Conservation (phyloP, 2,888 invertebrate species). For the Phasia obesa region DNA sequence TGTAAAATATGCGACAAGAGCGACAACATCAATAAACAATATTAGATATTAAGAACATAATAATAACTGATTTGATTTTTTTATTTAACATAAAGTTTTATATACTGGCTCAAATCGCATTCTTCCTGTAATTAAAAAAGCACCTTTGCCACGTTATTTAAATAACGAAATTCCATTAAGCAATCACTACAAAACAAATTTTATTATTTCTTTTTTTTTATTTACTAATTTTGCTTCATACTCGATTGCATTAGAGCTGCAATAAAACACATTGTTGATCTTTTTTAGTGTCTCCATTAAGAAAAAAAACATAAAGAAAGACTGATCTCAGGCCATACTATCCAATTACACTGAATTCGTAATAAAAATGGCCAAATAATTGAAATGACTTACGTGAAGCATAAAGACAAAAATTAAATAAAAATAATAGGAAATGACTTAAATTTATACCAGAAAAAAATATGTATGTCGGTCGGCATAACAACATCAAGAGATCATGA, state of each 20-base stretch:
- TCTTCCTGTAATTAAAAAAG: background rate
- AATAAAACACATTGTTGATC: slow-evolving; percentile 32
- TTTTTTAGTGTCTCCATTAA: slow-evolving; percentile 26
- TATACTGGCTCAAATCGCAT: background rate
- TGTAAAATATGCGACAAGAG: too few species aligned
- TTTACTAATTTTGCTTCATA: slow-evolving; percentile 22
- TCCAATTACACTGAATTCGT: slow-evolving; percentile 65
- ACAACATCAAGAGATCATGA: slow-evolving; percentile 49
- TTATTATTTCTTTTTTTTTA: slow-evolving; percentile 23
- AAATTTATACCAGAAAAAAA: slow-evolving; percentile 35
- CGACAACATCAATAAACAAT: too few species aligned
- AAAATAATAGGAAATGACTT: slow-evolving; percentile 42
- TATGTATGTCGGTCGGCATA: slow-evolving; percentile 9
- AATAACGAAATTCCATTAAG: slow-evolving; percentile 3
- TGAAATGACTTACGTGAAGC: slow-evolving; percentile 63
- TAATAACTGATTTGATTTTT: too few species aligned
- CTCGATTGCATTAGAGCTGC: slow-evolving; percentile 23
- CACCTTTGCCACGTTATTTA: background rate
- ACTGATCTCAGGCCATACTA: slow-evolving; percentile 53
- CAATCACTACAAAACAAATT: slow-evolving; percentile 3
- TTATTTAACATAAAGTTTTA: background rate
- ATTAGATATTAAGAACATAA: too few species aligned
- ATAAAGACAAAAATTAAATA: slow-evolving; percentile 1
- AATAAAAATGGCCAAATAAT: slow-evolving; percentile 67
- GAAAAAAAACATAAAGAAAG: slow-evolving; percentile 28